Evolutionary conservation across 1,140 invertebrate species (phyloP).

Genomic region (Eciton burchellii): DNA sequence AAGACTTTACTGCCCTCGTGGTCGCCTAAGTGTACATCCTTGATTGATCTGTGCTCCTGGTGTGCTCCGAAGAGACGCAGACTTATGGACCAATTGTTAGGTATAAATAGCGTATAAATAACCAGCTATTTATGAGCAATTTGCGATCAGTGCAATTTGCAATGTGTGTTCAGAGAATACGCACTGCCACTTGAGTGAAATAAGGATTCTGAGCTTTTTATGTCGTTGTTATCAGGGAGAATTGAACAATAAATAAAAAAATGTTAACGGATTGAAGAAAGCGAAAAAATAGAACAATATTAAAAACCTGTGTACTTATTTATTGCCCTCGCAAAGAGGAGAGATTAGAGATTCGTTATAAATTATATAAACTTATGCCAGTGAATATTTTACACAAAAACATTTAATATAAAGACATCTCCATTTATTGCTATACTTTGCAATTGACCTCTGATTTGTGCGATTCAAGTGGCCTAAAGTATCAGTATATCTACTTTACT

Average conservation of each 20-base stretch:
- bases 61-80: too few species aligned
- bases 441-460: conserved; percentile 21
- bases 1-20: neutral
- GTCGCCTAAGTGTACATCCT: neutral
- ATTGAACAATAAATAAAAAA: neutral
- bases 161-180: conserved; percentile 47
- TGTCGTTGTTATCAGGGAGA: neutral
- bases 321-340: conserved; percentile 19
- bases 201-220: conserved; percentile 21
- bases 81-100: conserved; percentile 4
- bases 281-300: conserved; percentile 17
- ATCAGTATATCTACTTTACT: too few species aligned
- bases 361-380: neutral
- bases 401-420: conserved; percentile 44
- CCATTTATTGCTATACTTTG: neutral
- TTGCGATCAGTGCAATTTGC: too few species aligned
- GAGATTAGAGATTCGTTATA: conserved; percentile 4
- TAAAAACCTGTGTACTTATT: neutral
- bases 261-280: neutral
- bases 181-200: conserved; percentile 40
- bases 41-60: conserved; percentile 10
- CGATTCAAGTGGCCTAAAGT: conserved; percentile 49
- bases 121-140: too few species aligned
- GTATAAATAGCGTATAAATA: conserved; percentile 37
- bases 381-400: neutral